These are phyloP conservation scores for Xestoiulus laeticollis DNA, from an alignment of 2,888 invertebrate species.

Conservation along the genomic window DNA sequence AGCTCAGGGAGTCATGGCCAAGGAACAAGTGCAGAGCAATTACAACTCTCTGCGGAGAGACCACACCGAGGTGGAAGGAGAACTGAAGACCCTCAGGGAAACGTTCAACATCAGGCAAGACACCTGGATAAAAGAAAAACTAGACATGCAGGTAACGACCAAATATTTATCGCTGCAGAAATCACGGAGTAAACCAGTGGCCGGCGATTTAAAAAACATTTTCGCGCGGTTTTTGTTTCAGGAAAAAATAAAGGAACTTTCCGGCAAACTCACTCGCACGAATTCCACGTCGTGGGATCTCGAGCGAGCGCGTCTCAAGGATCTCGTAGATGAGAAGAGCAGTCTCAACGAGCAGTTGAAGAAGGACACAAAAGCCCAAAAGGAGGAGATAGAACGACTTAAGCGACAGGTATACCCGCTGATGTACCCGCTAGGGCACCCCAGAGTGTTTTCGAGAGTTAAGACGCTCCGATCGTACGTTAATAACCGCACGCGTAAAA, in stretches of 20 bases:
- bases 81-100: slow-evolving; percentile 74
- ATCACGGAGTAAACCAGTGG: neutral
- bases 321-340: slow-evolving; percentile 77
- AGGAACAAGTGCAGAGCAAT: slow-evolving; percentile 79
- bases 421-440: neutral
- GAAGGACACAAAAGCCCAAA: slow-evolving; percentile 74
- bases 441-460: too few relatives aligned
- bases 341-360: slow-evolving; percentile 76
- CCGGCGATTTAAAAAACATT: neutral
- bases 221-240: slow-evolving; percentile 57
- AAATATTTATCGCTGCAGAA: slow-evolving; percentile 54
- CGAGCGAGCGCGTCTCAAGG: slow-evolving; percentile 75
- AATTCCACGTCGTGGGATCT: slow-evolving; percentile 69
- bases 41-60: slow-evolving; percentile 72
- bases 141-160: slow-evolving; percentile 71
- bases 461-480: neutral
- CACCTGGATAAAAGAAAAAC: slow-evolving; percentile 78
- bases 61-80: slow-evolving; percentile 70
- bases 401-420: slow-evolving; percentile 56
- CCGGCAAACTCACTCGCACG: slow-evolving; percentile 59
- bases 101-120: slow-evolving; percentile 74
- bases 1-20: slow-evolving; percentile 82
- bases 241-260: slow-evolving; percentile 67
- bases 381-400: slow-evolving; percentile 73
- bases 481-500: neutral